Base-by-base conservation (phyloP, 92 coral and sea anemone genomes). In the Bergia puertoricense region DNA sequence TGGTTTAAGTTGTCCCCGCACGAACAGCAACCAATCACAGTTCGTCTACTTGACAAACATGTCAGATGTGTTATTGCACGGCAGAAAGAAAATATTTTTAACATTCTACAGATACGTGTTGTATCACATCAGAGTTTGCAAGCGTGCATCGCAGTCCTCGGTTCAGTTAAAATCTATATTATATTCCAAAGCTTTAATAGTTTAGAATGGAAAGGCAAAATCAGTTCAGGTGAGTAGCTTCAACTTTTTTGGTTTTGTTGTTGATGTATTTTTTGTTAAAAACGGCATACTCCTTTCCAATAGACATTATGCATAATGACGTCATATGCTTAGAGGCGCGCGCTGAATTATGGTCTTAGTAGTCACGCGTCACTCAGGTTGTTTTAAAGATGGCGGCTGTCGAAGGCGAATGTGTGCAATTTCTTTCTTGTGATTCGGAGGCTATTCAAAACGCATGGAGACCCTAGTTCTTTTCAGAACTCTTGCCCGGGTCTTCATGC, bases 121-220 rank as follows among this genome's bases (percentile, higher is more conserved):
- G 7, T 37, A 74, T 74, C 79, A 38, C 79, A 37, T 74, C 46
- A 74, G 79, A 6, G 10, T 37, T 38, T 74, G 14, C 78, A 30
- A 74, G 45, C 45, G 41, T 74, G 20, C 45, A 10, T 74, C 79
- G 46, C 79, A 74, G 79, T 13, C 79, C 18, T 74, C 46, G 51
- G 46, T 74, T 74, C 16, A 74, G 13, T 74, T 30, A 30, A 30
- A 30, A 30, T 30, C 30, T 30, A 30, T 30, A 30, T 30, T 10
- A 37, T 5, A 74, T 36, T 74, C 20, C 42, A 38, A 77, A 77
- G 81, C 57, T 46, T 77, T 77, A 77, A 77, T 22, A 45, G 65
- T 77, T 77, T 44, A 46, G 65, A 77, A 77, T 77, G 65, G 16
- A 77, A 77, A 77, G 65, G 81, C 81, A 45, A 77, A 77, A 77